Evolutionary conservation across 2,797 vertebrate species (phyloP).

Genomic region (Rhynchotus rufescens): DNA sequence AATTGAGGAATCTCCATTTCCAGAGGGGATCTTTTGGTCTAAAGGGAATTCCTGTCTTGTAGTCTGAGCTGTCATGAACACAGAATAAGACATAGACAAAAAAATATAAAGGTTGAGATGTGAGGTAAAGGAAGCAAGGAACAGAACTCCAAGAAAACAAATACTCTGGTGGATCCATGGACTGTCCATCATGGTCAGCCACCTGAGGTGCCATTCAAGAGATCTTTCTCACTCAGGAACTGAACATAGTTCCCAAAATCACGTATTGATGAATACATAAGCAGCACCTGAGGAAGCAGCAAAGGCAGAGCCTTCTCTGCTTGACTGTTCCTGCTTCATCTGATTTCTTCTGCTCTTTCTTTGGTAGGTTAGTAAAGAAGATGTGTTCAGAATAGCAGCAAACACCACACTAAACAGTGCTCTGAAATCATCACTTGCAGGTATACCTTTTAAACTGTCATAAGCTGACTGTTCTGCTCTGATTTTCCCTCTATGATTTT

Average conservation of each 20-base stretch:
- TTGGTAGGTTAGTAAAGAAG: background rate
- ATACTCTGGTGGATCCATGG: background rate
- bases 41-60: background rate
- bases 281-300: background rate
- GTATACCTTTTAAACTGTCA: background rate
- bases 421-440: background rate
- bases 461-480: background rate
- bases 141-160: background rate
- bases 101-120: background rate
- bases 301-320: background rate
- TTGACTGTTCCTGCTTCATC: background rate
- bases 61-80: too few relatives aligned
- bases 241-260: background rate
- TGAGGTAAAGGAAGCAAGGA: background rate
- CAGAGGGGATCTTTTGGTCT: too few relatives aligned
- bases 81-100: background rate
- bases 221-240: background rate
- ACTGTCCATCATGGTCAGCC: background rate
- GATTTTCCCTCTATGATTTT: background rate
- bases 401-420: background rate
- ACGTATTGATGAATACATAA: background rate
- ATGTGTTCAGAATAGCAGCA: background rate
- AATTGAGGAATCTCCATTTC: too few relatives aligned
- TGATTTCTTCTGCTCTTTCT: background rate
- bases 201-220: background rate